These are phyloP conservation scores for Blennius ocellaris DNA, from an alignment of 2,113 vertebrate genomes.

Conservation along the genomic window DNA sequence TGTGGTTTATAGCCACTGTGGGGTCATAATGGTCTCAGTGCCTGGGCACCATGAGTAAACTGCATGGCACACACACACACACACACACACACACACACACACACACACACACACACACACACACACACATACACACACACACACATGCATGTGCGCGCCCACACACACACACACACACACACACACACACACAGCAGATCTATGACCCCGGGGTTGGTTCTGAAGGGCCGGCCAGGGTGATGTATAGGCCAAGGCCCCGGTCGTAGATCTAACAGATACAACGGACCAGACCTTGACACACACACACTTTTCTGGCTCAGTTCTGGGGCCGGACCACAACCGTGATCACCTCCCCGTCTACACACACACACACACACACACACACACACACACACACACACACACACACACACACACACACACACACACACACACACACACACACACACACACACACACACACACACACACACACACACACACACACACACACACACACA, in stretches of 20 bases:
- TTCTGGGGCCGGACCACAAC: too few relatives aligned
- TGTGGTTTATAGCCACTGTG: conserved; percentile 58
- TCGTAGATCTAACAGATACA: conserved; percentile 67
- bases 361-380: conserved; percentile 20
- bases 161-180: conserved; percentile 28
- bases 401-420: conserved; percentile 20
- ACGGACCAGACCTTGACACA: conserved; percentile 50
- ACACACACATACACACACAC: conserved; percentile 11
- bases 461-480: conserved; percentile 24
- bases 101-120: conserved; percentile 13
- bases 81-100: conserved; percentile 10
- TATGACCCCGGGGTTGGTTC: conserved; percentile 51
- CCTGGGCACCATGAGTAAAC: conserved; percentile 62
- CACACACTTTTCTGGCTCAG: too few relatives aligned
- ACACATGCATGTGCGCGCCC: conserved; percentile 15
- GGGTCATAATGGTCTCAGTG: conserved; percentile 64
- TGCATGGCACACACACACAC: conserved; percentile 39
- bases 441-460: conserved; percentile 24
- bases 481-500: conserved; percentile 23
- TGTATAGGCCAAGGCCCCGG: conserved; percentile 64
- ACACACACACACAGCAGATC: conserved; percentile 43
- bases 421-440: conserved; percentile 24
- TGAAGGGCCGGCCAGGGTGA: conserved; percentile 59
- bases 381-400: conserved; percentile 28
- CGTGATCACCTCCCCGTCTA: too few relatives aligned